Evolutionary conservation across 2,888 invertebrate species (phyloP).

Genomic region (Alloscopus bannaensis): DNA sequence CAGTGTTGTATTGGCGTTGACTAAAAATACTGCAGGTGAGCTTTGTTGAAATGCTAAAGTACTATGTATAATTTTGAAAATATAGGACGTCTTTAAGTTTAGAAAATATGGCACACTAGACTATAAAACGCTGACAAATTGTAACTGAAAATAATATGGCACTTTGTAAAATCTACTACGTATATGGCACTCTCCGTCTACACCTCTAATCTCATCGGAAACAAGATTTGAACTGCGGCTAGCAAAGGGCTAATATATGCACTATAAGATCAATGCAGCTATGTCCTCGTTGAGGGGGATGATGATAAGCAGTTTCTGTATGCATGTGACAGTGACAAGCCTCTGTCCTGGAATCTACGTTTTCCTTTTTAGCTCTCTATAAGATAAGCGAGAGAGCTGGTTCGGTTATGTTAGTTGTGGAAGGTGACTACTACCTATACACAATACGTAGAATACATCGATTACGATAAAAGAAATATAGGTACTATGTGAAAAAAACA

Average conservation of each 20-base stretch:
- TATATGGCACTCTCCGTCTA: not conserved
- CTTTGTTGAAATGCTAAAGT: not conserved
- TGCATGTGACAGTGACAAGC: not conserved
- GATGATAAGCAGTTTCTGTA: not conserved
- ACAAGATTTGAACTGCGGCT: slow-evolving; percentile 6
- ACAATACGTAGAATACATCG: too few relatives aligned
- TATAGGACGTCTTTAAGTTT: not conserved
- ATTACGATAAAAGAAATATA: not conserved
- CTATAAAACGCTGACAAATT: not conserved
- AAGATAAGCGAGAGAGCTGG: slow-evolving; percentile 11
- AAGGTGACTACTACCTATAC: too few relatives aligned
- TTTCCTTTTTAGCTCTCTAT: slow-evolving; percentile 39
- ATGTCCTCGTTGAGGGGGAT: not conserved
- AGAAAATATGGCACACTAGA: not conserved
- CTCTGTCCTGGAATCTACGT: slow-evolving; percentile 43
- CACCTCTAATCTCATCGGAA: not conserved
- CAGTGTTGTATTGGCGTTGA: not conserved
- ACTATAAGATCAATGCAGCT: slow-evolving; percentile 9
- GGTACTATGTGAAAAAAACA: slow-evolving; percentile 12
- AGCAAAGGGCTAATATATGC: not conserved
- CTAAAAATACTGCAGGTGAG: not conserved
- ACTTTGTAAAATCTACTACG: not conserved
- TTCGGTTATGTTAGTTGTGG: too few relatives aligned
- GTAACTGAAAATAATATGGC: not conserved
- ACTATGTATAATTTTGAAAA: not conserved